Conservation (phyloP, 2,888 invertebrate genomes). For the Lobophora halterata region DNA sequence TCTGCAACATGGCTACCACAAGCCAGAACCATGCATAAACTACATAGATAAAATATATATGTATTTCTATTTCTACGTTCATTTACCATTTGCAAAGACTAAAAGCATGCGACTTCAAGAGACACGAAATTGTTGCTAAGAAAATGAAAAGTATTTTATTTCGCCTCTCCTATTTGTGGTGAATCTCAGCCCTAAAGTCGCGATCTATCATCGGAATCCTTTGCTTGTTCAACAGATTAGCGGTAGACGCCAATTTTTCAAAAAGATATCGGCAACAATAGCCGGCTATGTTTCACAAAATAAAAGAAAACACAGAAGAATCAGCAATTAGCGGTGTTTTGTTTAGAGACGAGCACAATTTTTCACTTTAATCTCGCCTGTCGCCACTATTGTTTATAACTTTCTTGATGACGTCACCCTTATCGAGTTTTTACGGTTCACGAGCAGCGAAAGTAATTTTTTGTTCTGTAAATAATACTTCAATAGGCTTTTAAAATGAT, state of each 20-base stretch:
- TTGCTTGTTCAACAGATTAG: conserved; percentile 51
- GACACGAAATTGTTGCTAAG: no score
- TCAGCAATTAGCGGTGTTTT: conserved; percentile 59
- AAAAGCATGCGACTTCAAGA: no score
- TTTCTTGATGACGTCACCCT: conserved; percentile 45
- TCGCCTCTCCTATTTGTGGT: no score
- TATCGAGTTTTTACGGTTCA: conserved; percentile 42
- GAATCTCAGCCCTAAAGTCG: no score
- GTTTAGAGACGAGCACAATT: conserved; percentile 49
- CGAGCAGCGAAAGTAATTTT: conserved; percentile 30
- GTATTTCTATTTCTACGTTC: no score
- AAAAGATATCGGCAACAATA: conserved; percentile 52
- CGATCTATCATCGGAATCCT: conserved; percentile 48
- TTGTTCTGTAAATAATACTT: conserved; percentile 15
- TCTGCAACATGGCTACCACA: no score
- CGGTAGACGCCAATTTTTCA: conserved; percentile 49
- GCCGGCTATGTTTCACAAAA: conserved; percentile 34
- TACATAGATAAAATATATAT: no score
- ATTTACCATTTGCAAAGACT: no score
- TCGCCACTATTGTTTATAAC: conserved; percentile 42
- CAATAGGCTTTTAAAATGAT: conserved; percentile 4
- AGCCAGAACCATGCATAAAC: no score
- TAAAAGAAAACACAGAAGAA: conserved; percentile 40
- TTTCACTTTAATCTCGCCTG: conserved; percentile 55
- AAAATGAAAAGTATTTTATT: no score